Base-by-base conservation (phyloP, 2,113 vertebrate genomes). In the Bufo gargarizans region DNA sequence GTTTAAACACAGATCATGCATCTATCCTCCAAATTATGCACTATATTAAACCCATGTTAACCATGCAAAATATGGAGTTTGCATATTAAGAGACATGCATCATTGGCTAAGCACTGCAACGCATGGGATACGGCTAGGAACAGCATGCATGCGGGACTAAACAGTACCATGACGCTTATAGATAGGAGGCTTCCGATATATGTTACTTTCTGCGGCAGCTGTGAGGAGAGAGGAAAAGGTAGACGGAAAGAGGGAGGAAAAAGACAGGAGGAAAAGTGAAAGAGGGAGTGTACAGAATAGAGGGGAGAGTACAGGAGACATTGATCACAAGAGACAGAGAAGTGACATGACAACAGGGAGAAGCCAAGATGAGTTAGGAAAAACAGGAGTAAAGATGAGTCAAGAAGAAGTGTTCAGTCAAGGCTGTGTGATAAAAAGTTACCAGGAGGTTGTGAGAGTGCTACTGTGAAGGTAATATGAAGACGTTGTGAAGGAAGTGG, bases 101-200 rank as follows among this genome's bases (percentile, higher is more conserved):
- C 59, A 67, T 14, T 56, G 33, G 49, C 72, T 53, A 84, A 33
- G 47, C 47, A 84, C 13, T 69, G 11, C 63, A 84, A 55, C 53
- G 58, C 49, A 78, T 47, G 77, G 47, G 63, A 53, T 61, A 77
- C 71, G 56, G 20, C 58, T 58, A 43, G n/a, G 50, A 14, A 49
- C 17, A 58, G 49, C 87, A 89, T 89, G 87, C 87, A 69, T 16
- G 11, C 67, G 81, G 86, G 80, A 56, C n/a, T 93, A 91, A 92
- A 95, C 95, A 93, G 92, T 98, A 99, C 98, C 98, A 93, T 98
- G 96, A 93, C 96, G 95, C 92, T 96, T 97, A 96, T 99, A 99
- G 97, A 99, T 99, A 93, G 98, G 98, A 7, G 97, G 97, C 90
- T 98, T 99, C 96, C 97, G 95, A 96, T 99, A 99, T 97, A 99